Conservation (phyloP, 2,113 vertebrate species). For the Butorides virescens region DNA sequence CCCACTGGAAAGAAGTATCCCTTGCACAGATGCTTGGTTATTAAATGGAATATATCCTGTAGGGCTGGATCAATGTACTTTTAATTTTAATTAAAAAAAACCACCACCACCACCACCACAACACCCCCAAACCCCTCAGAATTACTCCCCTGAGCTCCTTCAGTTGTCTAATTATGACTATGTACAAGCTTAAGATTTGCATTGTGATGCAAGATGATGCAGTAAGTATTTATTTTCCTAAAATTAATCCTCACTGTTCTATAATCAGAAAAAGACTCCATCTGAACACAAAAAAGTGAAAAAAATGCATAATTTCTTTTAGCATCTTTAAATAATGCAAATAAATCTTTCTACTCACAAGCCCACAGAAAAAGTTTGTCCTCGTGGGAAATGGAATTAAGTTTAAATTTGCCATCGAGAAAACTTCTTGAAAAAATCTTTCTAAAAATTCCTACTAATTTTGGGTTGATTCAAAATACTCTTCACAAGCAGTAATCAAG, state of each 20-base stretch:
- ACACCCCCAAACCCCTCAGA: neutral
- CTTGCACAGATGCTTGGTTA: neutral
- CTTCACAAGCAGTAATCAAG: neutral
- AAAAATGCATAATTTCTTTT: neutral
- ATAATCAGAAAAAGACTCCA: neutral
- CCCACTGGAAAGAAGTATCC: neutral
- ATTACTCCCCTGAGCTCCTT: neutral
- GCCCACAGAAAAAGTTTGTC: neutral
- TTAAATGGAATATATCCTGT: neutral
- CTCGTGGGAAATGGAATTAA: neutral
- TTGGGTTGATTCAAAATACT: neutral
- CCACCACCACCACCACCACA: neutral
- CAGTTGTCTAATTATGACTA: neutral
- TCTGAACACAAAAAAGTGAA: neutral
- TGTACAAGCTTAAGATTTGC: neutral
- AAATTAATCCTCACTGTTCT: neutral
- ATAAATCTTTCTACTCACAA: neutral
- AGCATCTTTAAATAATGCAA: neutral
- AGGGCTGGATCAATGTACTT: neutral
- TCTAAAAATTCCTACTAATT: neutral
- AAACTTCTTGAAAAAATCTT: neutral
- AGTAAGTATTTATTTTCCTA: neutral
- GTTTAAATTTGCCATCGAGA: neutral
- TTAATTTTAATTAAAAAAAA: neutral
- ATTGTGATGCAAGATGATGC: neutral